phyloP scores from a whole-genome alignment of 2,888 invertebrate species.

The Andrena marginata region DNA sequence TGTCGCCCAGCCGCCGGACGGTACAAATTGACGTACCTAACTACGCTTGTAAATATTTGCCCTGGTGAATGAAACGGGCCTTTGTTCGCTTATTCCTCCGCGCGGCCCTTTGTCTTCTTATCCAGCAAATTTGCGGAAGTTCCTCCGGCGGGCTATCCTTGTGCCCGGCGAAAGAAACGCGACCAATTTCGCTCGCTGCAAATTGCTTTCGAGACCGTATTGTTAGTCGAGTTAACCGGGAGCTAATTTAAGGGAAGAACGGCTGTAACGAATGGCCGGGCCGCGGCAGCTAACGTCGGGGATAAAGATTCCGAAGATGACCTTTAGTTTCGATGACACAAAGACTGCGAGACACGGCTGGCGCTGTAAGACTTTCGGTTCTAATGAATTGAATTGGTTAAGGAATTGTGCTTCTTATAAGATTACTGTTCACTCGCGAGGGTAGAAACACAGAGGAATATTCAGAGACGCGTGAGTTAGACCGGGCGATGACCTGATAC shows the following conservation, averaged over 20 bases:
- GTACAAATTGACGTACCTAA: constrained; percentile 15
- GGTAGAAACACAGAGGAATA: no score
- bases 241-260: constrained; percentile 5
- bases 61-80: constrained; percentile 22
- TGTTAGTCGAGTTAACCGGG: neutral
- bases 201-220: constrained; percentile 9
- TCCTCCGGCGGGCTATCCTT: constrained; percentile 13
- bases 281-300: neutral
- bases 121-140: constrained; percentile 10
- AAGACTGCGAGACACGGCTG: neutral
- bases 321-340: neutral
- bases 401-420: no score
- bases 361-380: no score
- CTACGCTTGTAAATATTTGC: constrained; percentile 31
- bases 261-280: neutral
- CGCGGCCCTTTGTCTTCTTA: constrained; percentile 9
- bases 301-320: neutral
- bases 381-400: no score
- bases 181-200: constrained; percentile 6
- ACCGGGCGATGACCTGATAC: no score
- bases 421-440: no score
- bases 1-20: neutral
- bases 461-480: no score
- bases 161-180: neutral
- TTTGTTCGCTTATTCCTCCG: constrained; percentile 10